phyloP scores from a whole-genome alignment of 2,113 vertebrate species.

The Vulpes vulpes region DNA sequence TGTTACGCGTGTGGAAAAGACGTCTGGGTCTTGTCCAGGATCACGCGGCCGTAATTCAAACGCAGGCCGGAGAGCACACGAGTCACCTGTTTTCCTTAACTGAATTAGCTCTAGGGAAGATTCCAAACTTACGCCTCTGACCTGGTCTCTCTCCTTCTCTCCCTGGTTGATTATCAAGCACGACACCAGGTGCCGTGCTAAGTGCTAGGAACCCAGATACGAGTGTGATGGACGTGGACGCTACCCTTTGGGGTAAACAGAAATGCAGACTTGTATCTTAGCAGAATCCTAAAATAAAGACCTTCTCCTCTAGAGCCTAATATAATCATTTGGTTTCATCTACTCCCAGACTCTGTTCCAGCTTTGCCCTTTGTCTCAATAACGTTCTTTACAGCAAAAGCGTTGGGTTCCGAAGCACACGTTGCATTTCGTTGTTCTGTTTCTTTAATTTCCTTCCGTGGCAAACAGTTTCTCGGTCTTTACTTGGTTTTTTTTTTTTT shows the following conservation, averaged over 20 bases:
- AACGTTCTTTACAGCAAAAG: background rate
- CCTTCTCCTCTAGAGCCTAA: background rate
- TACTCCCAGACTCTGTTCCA: background rate
- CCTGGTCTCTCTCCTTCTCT: background rate
- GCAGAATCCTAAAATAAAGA: background rate
- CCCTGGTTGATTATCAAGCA: background rate
- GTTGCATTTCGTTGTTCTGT: background rate
- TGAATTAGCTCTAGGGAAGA: background rate
- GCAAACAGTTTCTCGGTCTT: background rate
- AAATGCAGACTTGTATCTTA: background rate
- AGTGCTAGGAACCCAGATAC: background rate
- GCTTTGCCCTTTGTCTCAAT: background rate
- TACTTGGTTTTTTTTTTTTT: constrained; percentile 27
- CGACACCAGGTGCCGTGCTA: background rate
- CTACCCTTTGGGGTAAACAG: background rate
- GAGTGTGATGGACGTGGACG: background rate
- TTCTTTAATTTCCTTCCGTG: background rate
- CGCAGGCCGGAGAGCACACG: background rate
- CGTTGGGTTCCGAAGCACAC: background rate
- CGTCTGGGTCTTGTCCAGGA: background rate
- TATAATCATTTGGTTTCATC: background rate
- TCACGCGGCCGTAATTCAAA: background rate
- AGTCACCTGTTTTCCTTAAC: background rate
- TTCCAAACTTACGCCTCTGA: background rate
- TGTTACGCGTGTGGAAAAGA: background rate